Percentiles rank a stretch among this genome's conserved stretches.
Conservation (phyloP, 2,113 vertebrate species). For the Thermophis baileyi region DNA sequence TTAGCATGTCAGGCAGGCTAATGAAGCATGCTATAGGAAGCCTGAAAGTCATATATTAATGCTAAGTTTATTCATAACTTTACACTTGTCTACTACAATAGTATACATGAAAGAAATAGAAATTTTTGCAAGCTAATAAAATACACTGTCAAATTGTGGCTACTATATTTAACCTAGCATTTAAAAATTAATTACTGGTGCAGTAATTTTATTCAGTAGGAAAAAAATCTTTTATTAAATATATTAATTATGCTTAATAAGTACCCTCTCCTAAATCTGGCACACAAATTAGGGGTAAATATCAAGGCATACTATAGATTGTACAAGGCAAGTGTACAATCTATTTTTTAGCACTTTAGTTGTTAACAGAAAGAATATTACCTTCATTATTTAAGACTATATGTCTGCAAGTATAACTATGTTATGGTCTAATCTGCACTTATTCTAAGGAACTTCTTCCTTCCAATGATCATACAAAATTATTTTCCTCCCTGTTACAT, state of each 20-base stretch:
- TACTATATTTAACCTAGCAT: neutral
- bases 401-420: neutral
- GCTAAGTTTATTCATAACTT: neutral
- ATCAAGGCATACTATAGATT: neutral
- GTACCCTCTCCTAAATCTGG: constrained; percentile 26
- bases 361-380: constrained; percentile 31
- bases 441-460: neutral
- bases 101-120: neutral
- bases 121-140: constrained; percentile 15
- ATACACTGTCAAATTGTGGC: constrained; percentile 26
- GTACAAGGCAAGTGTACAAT: constrained; percentile 4
- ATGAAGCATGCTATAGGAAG: neutral
- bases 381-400: constrained; percentile 6
- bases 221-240: constrained; percentile 29
- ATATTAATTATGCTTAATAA: constrained; percentile 12
- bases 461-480: neutral
- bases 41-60: neutral
- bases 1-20: neutral
- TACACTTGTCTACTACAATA: neutral
- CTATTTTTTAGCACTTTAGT: constrained; percentile 23
- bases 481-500: neutral
- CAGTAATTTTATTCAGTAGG: constrained; percentile 14
- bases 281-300: constrained; percentile 5
- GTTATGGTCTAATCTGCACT: neutral
- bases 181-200: no score